Evolutionary conservation across 1,140 invertebrate genomes (phyloP).

Genomic region (Cephus cinctus): DNA sequence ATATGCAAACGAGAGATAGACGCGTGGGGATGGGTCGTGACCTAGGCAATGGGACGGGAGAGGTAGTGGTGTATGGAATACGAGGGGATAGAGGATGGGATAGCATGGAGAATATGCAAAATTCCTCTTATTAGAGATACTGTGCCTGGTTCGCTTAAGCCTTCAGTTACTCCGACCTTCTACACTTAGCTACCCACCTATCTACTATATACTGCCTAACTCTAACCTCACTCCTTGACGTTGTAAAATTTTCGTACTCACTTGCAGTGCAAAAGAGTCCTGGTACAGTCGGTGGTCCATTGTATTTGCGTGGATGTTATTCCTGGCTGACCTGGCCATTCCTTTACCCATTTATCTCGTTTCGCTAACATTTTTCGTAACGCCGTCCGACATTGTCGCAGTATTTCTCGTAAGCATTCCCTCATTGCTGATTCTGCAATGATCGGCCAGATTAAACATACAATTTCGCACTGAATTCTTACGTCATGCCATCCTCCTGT

Average conservation of each 20-base stretch:
- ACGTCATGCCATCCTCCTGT: too few species aligned
- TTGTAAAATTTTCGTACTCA: slow-evolving; percentile 29
- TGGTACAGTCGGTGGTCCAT: slow-evolving; percentile 76
- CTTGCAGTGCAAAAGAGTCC: slow-evolving; percentile 67
- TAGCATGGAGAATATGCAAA: slow-evolving; percentile 46
- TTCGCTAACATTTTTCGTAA: slow-evolving; percentile 67
- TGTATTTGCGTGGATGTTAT: slow-evolving; percentile 76
- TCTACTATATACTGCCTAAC: too few species aligned
- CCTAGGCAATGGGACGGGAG: slow-evolving; percentile 11
- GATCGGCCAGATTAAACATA: too few species aligned
- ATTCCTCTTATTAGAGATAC: slow-evolving; percentile 50
- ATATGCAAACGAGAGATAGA: slow-evolving; percentile 47
- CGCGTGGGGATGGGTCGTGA: slow-evolving; percentile 25
- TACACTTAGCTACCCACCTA: slow-evolving; percentile 1
- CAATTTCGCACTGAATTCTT: too few species aligned
- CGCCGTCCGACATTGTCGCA: slow-evolving; percentile 61
- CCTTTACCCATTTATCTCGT: slow-evolving; percentile 73
- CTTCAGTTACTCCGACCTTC: slow-evolving; percentile 11
- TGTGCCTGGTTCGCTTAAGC: slow-evolving; percentile 23
- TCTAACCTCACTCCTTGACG: slow-evolving; percentile 7
- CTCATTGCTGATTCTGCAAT: slow-evolving; percentile 63
- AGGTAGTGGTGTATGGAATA: neutral
- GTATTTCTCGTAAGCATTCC: slow-evolving; percentile 55
- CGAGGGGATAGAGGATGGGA: neutral
- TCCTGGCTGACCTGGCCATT: slow-evolving; percentile 71